A percentile compares a stretch with the other conserved stretches of the same genome.
phyloP scores from a whole-genome alignment of 2,113 vertebrate species.

The Solea senegalensis region DNA sequence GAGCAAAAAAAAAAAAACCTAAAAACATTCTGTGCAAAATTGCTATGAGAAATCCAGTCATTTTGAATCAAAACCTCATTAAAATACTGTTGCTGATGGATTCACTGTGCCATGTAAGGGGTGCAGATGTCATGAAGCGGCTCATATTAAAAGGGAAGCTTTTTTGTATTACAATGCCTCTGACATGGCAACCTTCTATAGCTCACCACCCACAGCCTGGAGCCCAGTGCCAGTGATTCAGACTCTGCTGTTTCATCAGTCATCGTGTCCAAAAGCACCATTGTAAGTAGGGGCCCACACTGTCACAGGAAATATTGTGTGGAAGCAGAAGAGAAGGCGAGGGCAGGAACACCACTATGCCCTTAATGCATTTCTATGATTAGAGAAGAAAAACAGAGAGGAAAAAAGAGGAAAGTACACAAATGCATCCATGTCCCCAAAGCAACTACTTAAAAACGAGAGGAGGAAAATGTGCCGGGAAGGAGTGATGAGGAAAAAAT shows the following conservation, averaged over 20 bases:
- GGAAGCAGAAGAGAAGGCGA: constrained; percentile 45
- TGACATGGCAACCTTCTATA: constrained; percentile 66
- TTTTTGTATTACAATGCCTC: constrained; percentile 44
- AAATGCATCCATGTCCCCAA: constrained; percentile 29
- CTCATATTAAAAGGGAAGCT: constrained; percentile 28
- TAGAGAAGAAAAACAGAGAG: constrained; percentile 37
- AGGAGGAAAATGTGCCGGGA: constrained; percentile 36
- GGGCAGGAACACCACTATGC: constrained; percentile 54
- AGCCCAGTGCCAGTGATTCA: constrained; percentile 68
- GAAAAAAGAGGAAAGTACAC: not conserved
- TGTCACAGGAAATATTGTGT: constrained; percentile 65
- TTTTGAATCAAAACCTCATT: constrained; percentile 55
- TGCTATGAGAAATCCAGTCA: constrained; percentile 22
- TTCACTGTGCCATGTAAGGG: constrained; percentile 36
- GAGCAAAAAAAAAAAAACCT: not conserved
- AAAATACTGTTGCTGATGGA: constrained; percentile 52
- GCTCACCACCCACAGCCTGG: constrained; percentile 62
- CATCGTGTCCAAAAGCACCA: constrained; percentile 72
- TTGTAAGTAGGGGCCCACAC: constrained; percentile 39
- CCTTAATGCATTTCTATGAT: constrained; percentile 70
- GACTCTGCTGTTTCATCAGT: constrained; percentile 70
- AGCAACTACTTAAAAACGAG: constrained; percentile 50
- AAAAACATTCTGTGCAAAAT: constrained; percentile 14
- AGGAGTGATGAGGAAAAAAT: constrained; percentile 38
- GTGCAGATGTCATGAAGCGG: constrained; percentile 47